Conservation (phyloP, 2,797 vertebrate species). For the Pseudomugil gertrudae region DNA sequence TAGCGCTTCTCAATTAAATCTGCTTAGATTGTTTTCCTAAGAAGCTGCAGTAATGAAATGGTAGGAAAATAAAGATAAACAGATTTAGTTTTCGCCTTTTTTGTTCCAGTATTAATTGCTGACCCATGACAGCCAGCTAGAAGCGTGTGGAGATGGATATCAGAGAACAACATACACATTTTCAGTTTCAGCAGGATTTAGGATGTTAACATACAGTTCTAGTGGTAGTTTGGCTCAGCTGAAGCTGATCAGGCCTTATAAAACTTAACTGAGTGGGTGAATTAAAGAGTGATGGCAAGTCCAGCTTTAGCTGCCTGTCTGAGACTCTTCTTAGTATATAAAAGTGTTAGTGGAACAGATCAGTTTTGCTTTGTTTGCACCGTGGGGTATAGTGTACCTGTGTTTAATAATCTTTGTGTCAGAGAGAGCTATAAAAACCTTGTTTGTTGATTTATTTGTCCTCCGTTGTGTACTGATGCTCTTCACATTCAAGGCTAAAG, state of each 20-base stretch:
- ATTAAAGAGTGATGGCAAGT: neutral
- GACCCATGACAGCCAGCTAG: neutral
- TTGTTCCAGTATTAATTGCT: neutral
- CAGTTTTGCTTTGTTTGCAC: neutral
- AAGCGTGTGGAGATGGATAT: neutral
- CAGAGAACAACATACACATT: neutral
- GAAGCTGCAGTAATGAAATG: neutral
- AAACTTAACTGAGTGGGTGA: slow-evolving; percentile 7
- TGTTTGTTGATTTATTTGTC: slow-evolving; percentile 21
- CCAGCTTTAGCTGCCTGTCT: neutral
- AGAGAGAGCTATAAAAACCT: slow-evolving; percentile 15
- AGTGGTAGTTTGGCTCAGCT: slow-evolving; percentile 4
- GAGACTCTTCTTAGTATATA: neutral
- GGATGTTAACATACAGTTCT: neutral
- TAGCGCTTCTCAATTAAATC: neutral
- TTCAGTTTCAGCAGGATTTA: neutral
- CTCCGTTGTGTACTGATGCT: slow-evolving; percentile 42
- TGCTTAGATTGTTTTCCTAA: neutral
- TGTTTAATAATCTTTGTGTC: slow-evolving; percentile 22
- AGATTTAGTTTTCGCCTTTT: neutral
- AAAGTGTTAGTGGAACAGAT: neutral
- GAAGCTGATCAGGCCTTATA: neutral
- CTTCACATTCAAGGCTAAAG: slow-evolving; percentile 42
- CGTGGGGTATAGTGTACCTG: slow-evolving; percentile 2
- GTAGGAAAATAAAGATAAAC: neutral